Evolutionary conservation across 2,797 vertebrate genomes (phyloP).

Genomic region (Cossypha niveicapilla): DNA sequence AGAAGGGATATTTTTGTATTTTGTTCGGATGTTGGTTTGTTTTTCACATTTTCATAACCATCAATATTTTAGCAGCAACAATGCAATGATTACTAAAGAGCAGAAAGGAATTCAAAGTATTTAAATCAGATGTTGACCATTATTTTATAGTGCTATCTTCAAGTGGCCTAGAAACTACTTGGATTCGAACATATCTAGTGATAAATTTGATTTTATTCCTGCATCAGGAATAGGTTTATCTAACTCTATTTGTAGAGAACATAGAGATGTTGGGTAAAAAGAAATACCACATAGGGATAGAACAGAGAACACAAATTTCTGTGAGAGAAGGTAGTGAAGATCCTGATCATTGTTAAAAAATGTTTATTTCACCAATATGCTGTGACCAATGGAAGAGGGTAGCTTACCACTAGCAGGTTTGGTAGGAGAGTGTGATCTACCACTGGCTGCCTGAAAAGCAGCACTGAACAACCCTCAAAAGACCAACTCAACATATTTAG

Average conservation of each 20-base stretch:
- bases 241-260: background rate
- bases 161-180: background rate
- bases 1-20: background rate
- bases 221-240: background rate
- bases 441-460: background rate
- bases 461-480: background rate
- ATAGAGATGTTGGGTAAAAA: background rate
- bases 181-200: background rate
- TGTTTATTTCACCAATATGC: background rate
- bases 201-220: background rate
- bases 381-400: background rate
- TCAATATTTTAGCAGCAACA: background rate
- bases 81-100: background rate
- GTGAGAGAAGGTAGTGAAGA: background rate
- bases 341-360: background rate
- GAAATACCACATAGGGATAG: background rate
- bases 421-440: background rate
- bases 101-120: background rate
- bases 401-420: background rate
- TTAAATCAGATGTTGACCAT: background rate
- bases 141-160: background rate
- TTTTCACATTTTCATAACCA: background rate
- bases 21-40: background rate
- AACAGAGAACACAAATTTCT: background rate
- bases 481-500: background rate